Evolutionary conservation across 2,113 vertebrate genomes (phyloP).

Genomic region (Vanacampus margaritifer): DNA sequence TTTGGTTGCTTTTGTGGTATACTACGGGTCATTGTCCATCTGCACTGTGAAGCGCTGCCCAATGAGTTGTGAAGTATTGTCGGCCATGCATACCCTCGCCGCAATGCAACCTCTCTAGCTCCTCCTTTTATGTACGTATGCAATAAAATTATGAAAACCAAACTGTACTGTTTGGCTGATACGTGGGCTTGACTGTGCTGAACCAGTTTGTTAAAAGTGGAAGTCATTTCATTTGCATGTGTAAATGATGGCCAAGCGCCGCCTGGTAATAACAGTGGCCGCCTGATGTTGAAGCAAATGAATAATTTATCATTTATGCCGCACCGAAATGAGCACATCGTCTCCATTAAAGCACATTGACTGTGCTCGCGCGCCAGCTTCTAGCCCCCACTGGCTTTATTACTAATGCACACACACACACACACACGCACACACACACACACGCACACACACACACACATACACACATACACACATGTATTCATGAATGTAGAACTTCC

Average conservation of each 20-base stretch:
- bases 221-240: conserved; percentile 8
- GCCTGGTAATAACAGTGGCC: conserved; percentile 40
- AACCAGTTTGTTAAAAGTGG: conserved; percentile 27
- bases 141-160: not conserved
- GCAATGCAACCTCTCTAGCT: too few relatives aligned
- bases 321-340: conserved; percentile 43
- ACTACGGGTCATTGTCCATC: too few relatives aligned
- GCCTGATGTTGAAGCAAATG: conserved; percentile 56
- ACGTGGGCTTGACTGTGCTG: not conserved
- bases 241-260: conserved; percentile 46
- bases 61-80: too few relatives aligned
- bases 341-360: conserved; percentile 54
- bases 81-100: too few relatives aligned
- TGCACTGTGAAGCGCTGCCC: too few relatives aligned
- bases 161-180: not conserved
- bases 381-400: conserved; percentile 44
- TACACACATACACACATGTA: too few relatives aligned
- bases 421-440: conserved; percentile 3
- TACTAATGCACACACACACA: conserved; percentile 22
- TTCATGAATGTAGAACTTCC: conserved; percentile 12
- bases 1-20: too few relatives aligned
- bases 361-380: conserved; percentile 41
- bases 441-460: conserved; percentile 10
- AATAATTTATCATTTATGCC: conserved; percentile 66
- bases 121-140: too few relatives aligned